A percentile compares a stretch with the other conserved stretches of the same genome.
These are phyloP conservation scores for Phalacrocorax pelagicus DNA, from an alignment of 2,113 vertebrate species.

Conservation along the genomic window DNA sequence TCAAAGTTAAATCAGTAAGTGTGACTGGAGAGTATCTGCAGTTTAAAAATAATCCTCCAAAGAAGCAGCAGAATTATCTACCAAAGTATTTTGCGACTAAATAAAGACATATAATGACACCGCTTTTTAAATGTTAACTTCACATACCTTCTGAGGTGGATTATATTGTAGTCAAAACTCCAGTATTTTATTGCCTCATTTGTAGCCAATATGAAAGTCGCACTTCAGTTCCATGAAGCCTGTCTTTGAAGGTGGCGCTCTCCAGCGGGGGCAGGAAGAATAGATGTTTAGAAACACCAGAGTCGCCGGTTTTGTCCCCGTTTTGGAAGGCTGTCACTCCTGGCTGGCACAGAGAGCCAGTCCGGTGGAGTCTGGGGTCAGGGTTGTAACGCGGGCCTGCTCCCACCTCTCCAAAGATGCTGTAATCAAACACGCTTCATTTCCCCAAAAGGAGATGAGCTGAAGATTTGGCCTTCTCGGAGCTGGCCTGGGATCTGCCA, in stretches of 20 bases:
- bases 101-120: not conserved
- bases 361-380: not conserved
- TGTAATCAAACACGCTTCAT: fast-evolving
- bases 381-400: fast-evolving
- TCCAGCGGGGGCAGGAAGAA: not conserved
- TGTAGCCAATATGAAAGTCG: not conserved
- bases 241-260: not conserved
- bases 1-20: not conserved
- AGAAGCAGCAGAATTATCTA: not conserved
- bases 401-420: not conserved
- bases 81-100: not conserved
- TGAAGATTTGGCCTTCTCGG: not conserved
- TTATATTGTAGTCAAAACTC: not conserved
- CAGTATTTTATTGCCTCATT: not conserved
- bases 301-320: not conserved
- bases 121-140: not conserved
- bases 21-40: not conserved
- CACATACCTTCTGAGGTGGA: not conserved
- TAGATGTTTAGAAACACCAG: fast-evolving
- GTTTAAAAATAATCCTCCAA: not conserved
- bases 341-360: not conserved
- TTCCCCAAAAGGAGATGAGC: not conserved
- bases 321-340: not conserved
- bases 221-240: not conserved
- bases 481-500: not conserved